A percentile compares a stretch with the other conserved stretches of the same genome.
Conservation (phyloP, 1,140 invertebrate species). For the Telenomus remus region DNA sequence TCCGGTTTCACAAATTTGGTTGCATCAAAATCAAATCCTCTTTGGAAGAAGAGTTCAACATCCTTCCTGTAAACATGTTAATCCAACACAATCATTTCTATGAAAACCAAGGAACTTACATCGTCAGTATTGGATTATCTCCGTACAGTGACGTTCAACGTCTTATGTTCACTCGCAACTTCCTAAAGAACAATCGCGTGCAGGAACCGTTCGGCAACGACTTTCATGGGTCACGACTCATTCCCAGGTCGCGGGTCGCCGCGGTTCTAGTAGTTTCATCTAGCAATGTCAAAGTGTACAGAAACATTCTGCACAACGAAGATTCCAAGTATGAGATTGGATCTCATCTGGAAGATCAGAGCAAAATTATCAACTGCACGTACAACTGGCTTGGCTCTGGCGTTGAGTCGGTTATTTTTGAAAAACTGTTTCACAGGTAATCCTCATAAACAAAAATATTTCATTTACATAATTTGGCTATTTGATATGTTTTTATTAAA, state of each 20-base stretch:
- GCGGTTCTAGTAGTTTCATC: conserved; percentile 93
- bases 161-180: conserved; percentile 91
- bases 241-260: conserved; percentile 90
- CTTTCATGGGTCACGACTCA: conserved; percentile 80
- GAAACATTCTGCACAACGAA: conserved; percentile 95
- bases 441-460: too few species aligned
- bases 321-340: conserved; percentile 95
- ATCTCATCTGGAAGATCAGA: conserved; percentile 95
- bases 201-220: conserved; percentile 88
- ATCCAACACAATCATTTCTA: conserved; percentile 94
- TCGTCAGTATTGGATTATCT: conserved; percentile 89
- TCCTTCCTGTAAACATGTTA: conserved; percentile 81
- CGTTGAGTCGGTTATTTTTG: conserved; percentile 86
- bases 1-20: conserved; percentile 87
- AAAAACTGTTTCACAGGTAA: conserved; percentile 87
- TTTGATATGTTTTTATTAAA: conserved; percentile 1
- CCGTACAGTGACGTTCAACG: conserved; percentile 88
- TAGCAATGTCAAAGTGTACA: conserved; percentile 90
- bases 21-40: conserved; percentile 91
- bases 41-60: conserved; percentile 82
- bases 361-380: conserved; percentile 93
- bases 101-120: conserved; percentile 90
- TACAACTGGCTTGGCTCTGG: conserved; percentile 94
- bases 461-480: too few species aligned
- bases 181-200: conserved; percentile 89